These are phyloP conservation scores for Muricea muricata DNA, from an alignment of 92 coral and sea anemone species.

Conservation along the genomic window DNA sequence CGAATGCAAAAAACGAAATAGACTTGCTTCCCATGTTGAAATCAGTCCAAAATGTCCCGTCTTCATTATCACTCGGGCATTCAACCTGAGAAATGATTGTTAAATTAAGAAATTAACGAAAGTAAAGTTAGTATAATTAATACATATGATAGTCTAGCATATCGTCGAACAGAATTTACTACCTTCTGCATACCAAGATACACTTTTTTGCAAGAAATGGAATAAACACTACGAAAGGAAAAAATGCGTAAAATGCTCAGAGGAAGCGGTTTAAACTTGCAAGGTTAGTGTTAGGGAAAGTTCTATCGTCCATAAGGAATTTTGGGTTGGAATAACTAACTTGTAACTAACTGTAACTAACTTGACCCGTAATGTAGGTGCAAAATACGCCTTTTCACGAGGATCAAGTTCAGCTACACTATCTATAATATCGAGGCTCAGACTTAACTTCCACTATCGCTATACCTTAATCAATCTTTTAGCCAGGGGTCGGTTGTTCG, in stretches of 20 bases:
- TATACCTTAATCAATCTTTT: no score
- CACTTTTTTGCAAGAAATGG: constrained; percentile 16
- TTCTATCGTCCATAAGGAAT: neutral
- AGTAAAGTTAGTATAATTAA: neutral
- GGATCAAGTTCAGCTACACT: no score
- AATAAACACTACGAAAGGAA: constrained; percentile 15
- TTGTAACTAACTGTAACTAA: no score
- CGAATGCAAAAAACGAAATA: constrained; percentile 26
- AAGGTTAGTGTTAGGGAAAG: neutral
- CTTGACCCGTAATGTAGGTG: no score
- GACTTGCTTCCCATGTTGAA: constrained; percentile 26
- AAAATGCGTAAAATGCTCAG: neutral
- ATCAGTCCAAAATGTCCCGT: constrained; percentile 30
- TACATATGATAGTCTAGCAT: no score
- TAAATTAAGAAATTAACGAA: neutral
- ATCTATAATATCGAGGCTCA: no score
- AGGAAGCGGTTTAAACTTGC: neutral
- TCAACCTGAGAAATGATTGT: neutral
- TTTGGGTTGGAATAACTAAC: no score
- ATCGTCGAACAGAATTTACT: neutral
- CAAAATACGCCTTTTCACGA: no score
- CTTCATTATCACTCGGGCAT: neutral
- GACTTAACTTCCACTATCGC: no score
- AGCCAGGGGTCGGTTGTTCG: no score
- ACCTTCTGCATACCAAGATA: constrained; percentile 31